phyloP scores from a whole-genome alignment of 2,113 vertebrate genomes.

The Mus musculus region DNA sequence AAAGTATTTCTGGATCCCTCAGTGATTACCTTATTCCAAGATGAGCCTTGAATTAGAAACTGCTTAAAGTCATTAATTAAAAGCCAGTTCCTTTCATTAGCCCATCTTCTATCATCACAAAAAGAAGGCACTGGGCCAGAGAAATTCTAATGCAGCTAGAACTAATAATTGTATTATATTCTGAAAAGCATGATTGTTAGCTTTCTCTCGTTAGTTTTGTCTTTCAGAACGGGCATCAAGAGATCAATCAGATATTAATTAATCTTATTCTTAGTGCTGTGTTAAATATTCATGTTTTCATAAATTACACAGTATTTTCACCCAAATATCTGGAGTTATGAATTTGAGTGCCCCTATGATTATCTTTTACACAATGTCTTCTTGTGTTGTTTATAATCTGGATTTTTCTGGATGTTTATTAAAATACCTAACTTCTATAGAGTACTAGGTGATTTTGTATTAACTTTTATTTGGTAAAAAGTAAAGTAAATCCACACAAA shows the following conservation, averaged over 20 bases:
- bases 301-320: slow-evolving; percentile 53
- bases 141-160: slow-evolving; percentile 1
- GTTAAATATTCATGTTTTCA: slow-evolving; percentile 72
- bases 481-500: not conserved
- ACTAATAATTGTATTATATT: slow-evolving; percentile 44
- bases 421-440: not conserved
- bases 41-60: not conserved
- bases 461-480: not conserved
- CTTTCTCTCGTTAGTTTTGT: slow-evolving; percentile 56
- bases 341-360: not conserved
- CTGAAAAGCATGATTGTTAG: slow-evolving; percentile 66
- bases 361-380: not conserved
- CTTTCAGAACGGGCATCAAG: slow-evolving; percentile 48
- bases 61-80: not conserved
- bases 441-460: not conserved
- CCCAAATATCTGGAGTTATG: not conserved
- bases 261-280: slow-evolving; percentile 47
- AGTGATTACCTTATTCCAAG: fast-evolving
- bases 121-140: not conserved
- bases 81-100: not conserved
- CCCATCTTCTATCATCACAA: not conserved
- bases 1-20: not conserved
- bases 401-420: not conserved
- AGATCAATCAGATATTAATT: slow-evolving; percentile 67
- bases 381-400: not conserved